Percentiles rank a stretch among this genome's conserved stretches.
Evolutionary conservation across 2,888 invertebrate genomes (phyloP).

Genomic region (Embidobia sp.): DNA sequence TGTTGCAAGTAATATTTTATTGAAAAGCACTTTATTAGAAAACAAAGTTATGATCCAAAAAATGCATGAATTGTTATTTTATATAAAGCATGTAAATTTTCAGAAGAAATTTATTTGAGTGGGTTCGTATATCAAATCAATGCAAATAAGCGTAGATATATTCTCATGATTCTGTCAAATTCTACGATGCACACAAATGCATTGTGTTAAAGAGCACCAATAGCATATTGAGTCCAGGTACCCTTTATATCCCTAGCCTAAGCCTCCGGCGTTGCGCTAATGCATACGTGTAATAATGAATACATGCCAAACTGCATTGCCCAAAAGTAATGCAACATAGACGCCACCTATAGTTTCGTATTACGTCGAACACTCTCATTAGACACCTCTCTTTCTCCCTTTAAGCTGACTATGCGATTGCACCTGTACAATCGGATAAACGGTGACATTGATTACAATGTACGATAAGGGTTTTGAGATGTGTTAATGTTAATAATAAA

Average conservation of each 20-base stretch:
- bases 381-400: constrained; percentile 5
- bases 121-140: too few species aligned
- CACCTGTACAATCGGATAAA: constrained; percentile 22
- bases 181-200: constrained; percentile 7
- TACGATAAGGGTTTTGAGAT: constrained; percentile 20
- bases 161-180: constrained; percentile 19
- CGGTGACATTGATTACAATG: constrained; percentile 28
- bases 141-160: constrained; percentile 27
- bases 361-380: constrained; percentile 36
- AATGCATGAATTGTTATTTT: too few species aligned
- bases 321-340: constrained; percentile 47
- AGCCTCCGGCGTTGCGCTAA: constrained; percentile 43
- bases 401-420: constrained; percentile 2
- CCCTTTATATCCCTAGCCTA: constrained; percentile 48
- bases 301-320: constrained; percentile 37
- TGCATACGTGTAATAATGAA: constrained; percentile 50
- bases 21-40: too few species aligned
- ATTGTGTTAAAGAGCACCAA: constrained; percentile 26
- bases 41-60: too few species aligned
- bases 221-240: background rate
- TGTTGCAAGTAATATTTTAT: too few species aligned
- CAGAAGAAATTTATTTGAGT: too few species aligned
- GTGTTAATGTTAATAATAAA: too few species aligned
- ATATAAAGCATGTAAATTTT: too few species aligned
- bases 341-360: constrained; percentile 38